Conservation (phyloP, 2,888 invertebrate species). For the Oxystoma pomonae region DNA sequence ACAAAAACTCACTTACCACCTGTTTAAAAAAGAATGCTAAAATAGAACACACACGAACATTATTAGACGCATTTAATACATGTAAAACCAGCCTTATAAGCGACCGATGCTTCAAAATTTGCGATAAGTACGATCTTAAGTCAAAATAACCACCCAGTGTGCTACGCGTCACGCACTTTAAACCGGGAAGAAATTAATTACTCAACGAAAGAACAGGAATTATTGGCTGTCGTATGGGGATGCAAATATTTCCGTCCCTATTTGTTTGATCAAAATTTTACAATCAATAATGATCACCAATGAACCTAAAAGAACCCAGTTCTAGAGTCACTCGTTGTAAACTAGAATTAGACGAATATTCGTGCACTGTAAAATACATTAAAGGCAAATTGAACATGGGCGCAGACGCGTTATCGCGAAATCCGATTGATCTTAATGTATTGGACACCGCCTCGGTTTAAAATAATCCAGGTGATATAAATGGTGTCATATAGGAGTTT, state of each 20-base stretch:
- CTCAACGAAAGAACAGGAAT: conserved; percentile 7
- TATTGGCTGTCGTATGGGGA: conserved; percentile 6
- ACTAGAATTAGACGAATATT: too few species aligned
- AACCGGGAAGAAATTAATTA: conserved; percentile 12
- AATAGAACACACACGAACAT: conserved; percentile 9
- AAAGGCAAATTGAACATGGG: too few species aligned
- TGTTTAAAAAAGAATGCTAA: conserved; percentile 14
- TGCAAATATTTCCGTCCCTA: conserved; percentile 25
- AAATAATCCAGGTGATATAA: too few species aligned
- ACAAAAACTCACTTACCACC: not conserved
- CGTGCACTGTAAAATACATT: too few species aligned
- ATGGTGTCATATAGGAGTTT: too few species aligned
- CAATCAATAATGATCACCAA: too few species aligned
- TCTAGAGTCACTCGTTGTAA: too few species aligned
- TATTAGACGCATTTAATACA: conserved; percentile 15
- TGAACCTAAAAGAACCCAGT: too few species aligned
- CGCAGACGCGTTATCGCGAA: too few species aligned
- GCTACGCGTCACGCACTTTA: conserved; percentile 13
- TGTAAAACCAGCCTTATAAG: conserved; percentile 21
- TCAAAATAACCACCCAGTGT: conserved; percentile 14
- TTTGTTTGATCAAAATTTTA: conserved; percentile 14
- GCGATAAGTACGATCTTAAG: conserved; percentile 7
- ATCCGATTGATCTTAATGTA: too few species aligned
- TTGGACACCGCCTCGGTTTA: too few species aligned
- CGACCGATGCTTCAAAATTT: conserved; percentile 21